phyloP scores from a whole-genome alignment of 2,113 vertebrate species.

The Vidua macroura region DNA sequence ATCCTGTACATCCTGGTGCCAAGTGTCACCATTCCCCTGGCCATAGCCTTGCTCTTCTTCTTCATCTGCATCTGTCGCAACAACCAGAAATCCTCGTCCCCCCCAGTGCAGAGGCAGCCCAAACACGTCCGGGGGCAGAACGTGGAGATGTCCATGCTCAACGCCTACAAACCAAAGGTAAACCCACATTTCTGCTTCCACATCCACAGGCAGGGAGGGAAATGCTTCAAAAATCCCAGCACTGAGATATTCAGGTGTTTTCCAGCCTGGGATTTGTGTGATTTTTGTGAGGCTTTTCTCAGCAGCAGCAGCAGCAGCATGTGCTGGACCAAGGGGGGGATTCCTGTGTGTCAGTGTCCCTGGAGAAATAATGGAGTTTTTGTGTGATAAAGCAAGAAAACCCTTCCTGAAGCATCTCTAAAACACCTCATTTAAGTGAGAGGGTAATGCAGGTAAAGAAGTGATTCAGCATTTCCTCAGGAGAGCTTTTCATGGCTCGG shows the following conservation, averaged over 20 bases:
- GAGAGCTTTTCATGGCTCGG: background rate
- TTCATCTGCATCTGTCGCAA: slow-evolving; percentile 98
- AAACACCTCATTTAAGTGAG: background rate
- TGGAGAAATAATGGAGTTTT: background rate
- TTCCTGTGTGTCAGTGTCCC: fast-evolving
- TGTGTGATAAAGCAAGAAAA: background rate
- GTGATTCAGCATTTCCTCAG: background rate
- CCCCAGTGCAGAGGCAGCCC: slow-evolving; percentile 85
- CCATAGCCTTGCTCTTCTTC: slow-evolving; percentile 94
- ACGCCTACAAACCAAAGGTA: slow-evolving; percentile 95
- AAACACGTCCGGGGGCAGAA: slow-evolving; percentile 94
- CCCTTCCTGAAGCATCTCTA: background rate
- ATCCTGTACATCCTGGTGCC: slow-evolving; percentile 97
- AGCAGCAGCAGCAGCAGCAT: background rate
- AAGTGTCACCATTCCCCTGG: slow-evolving; percentile 92
- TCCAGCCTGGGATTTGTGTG: background rate
- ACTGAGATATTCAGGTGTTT: background rate
- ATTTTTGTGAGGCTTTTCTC: background rate
- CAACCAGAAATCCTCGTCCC: slow-evolving; percentile 89
- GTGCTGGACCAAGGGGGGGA: background rate
- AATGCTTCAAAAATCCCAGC: background rate
- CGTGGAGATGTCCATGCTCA: slow-evolving; percentile 98
- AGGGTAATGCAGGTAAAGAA: background rate
- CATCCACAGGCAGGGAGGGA: background rate
- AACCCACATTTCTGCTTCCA: background rate